Conservation (phyloP, 1,140 invertebrate species). For the Lethocerus indicus region DNA sequence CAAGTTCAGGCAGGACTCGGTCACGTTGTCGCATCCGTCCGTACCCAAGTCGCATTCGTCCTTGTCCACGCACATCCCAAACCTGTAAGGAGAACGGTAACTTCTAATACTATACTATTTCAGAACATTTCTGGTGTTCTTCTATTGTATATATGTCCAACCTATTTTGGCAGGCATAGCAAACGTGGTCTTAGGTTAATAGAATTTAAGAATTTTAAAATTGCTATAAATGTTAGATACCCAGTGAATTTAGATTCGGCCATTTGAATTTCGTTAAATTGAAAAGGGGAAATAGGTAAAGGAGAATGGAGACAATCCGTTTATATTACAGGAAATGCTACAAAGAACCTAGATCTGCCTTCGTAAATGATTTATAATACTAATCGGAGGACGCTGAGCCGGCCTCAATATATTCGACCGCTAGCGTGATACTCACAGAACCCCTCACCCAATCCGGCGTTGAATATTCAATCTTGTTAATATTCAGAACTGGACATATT, state of each 20-base stretch:
- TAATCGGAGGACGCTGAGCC: no score
- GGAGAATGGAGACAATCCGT: no score
- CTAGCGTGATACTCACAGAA: no score
- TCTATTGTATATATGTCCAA: background rate
- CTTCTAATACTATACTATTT: background rate
- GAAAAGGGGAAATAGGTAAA: no score
- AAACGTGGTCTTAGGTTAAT: background rate
- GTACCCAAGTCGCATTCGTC: constrained; percentile 33
- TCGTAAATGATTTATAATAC: no score
- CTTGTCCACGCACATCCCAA: constrained; percentile 40
- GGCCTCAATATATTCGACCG: no score
- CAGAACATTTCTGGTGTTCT: background rate
- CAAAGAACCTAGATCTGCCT: no score
- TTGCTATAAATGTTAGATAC: background rate
- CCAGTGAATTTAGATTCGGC: background rate
- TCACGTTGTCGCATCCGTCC: constrained; percentile 26
- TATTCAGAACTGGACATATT: no score
- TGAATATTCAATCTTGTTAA: no score
- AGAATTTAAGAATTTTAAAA: background rate
- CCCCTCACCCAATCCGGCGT: no score
- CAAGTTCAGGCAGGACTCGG: constrained; percentile 36
- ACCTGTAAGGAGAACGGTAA: constrained; percentile 18
- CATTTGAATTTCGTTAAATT: background rate
- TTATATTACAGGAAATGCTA: no score
- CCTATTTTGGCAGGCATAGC: background rate